phyloP scores from a whole-genome alignment of 2,888 invertebrate species.

The Drosophila colorata region DNA sequence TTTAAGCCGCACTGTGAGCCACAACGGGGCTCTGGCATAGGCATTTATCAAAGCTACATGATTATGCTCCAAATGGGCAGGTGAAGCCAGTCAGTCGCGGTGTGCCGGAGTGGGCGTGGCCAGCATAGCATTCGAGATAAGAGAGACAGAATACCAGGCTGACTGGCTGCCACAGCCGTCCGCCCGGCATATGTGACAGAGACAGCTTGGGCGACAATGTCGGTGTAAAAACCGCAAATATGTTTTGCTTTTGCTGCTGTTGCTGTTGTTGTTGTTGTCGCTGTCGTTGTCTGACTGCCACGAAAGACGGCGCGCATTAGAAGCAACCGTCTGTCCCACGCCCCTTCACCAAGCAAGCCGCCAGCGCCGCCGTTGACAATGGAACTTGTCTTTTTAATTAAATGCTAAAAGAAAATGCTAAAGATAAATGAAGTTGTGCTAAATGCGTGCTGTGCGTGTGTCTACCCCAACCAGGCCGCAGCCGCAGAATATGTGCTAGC shows the following conservation, averaged over 20 bases:
- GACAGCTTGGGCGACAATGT: constrained; percentile 73
- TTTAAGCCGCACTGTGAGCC: constrained; percentile 49
- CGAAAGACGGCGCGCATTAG: constrained; percentile 48
- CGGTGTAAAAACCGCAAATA: constrained; percentile 77
- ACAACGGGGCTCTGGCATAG: constrained; percentile 22
- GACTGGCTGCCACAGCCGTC: constrained; percentile 4
- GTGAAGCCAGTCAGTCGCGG: constrained; percentile 33
- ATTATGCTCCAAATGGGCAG: constrained; percentile 80
- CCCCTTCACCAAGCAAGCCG: constrained; percentile 30
- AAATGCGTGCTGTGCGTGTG: constrained; percentile 76
- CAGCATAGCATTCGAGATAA: constrained; percentile 12
- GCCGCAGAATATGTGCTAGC: constrained; percentile 28
- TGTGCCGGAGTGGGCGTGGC: not conserved
- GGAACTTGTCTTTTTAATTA: constrained; percentile 81
- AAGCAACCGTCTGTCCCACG: constrained; percentile 15
- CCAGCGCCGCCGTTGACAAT: constrained; percentile 63
- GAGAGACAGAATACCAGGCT: constrained; percentile 20
- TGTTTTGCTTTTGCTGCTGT: constrained; percentile 61
- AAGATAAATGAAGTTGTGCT: constrained; percentile 82
- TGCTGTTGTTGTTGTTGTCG: constrained; percentile 35
- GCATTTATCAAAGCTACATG: constrained; percentile 78
- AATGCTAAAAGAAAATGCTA: constrained; percentile 81
- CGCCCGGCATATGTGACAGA: constrained; percentile 73
- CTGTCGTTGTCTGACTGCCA: constrained; percentile 38
- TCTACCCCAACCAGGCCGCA: constrained; percentile 7